A percentile compares a stretch with the other conserved stretches of the same genome.
Evolutionary conservation across 23 tunicate species (phyloP).

Genomic region (Phallusia fumigata): DNA sequence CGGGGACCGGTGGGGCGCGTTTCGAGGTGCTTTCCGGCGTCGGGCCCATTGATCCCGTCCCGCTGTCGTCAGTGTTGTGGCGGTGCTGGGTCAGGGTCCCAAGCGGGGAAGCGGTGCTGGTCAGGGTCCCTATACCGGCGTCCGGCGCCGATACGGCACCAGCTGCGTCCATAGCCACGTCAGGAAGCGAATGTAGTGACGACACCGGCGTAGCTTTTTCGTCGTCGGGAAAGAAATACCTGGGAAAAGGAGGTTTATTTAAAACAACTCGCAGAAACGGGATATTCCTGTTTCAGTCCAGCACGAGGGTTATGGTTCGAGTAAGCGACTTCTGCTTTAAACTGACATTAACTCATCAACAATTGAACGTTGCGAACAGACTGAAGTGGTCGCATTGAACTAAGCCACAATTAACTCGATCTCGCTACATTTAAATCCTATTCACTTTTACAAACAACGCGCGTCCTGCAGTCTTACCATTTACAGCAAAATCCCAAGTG

Average conservation of each 20-base stretch:
- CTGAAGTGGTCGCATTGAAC: too few relatives aligned
- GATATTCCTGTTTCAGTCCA: too few relatives aligned
- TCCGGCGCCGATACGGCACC: constrained; percentile 14
- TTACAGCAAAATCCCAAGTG: too few relatives aligned
- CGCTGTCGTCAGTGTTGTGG: constrained; percentile 64
- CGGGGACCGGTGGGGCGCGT: constrained; percentile 21
- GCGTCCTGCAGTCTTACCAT: not conserved
- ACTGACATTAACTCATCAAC: too few relatives aligned
- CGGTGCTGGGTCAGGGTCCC: constrained; percentile 54
- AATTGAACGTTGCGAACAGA: too few relatives aligned
- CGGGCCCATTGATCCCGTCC: constrained; percentile 76
- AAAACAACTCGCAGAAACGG: too few relatives aligned
- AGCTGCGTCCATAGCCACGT: constrained; percentile 71
- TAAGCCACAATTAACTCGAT: too few relatives aligned
- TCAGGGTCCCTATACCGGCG: constrained; percentile 64
- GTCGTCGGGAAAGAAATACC: constrained; percentile 54
- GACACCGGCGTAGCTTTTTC: not conserved
- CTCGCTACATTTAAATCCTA: not conserved
- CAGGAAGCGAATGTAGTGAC: constrained; percentile 43
- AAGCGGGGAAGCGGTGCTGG: constrained; percentile 56
- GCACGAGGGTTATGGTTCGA: too few relatives aligned
- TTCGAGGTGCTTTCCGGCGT: constrained; percentile 73
- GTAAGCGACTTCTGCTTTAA: too few relatives aligned
- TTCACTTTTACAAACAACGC: not conserved
- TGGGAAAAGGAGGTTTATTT: not conserved